Base-by-base conservation (phyloP, 2,113 vertebrate species). In the Channa argus region DNA sequence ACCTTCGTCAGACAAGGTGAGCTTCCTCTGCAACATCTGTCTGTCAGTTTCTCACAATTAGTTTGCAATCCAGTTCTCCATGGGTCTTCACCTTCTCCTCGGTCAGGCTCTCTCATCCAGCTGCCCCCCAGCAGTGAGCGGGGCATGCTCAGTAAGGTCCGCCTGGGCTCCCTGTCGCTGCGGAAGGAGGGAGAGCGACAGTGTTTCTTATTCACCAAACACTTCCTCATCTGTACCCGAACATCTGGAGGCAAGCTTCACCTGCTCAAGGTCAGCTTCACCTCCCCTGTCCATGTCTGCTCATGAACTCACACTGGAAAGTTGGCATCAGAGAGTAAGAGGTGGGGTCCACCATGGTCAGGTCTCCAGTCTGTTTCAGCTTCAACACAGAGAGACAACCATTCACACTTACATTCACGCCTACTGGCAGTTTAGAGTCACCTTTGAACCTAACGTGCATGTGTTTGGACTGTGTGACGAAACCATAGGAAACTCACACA, bases 1-100 rank as follows among this genome's bases (percentile, higher is more conserved):
- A 99, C 97, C 11, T 99, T 99, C 66, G 95, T 99, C 84, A 95
- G 98, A 76, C 98, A 99, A 94, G 98, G 98, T 98, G 92, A 94
- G 93, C n/a, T 1, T 5, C 13, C 34, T 52, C 51, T 1, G 0
- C n/a, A 5, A 6, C 51, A 5, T 5, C 71, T 3, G 12, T 7
- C 6, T 2, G 24, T 24, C 24, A 24, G 24, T 24, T 12, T 34
- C 0, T 7, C 41, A 38, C 8, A 13, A 44, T 0, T 0, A 5
- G 12, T 8, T 43, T 7, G 3, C 7, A 3, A 24, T 24, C n/a
- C 45, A 13, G 43, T 47, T 51, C 37, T 8, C n/a, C 63, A 0
- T 36, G 24, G 15, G 13, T 13, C 15, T 12, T n/a, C 2, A 6
- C 64, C 56, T 24, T 43, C 36, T 50, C 39, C 8, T 1, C 8